Base-by-base conservation (phyloP, 1,140 invertebrate species). In the Psilanteris sp. region DNA sequence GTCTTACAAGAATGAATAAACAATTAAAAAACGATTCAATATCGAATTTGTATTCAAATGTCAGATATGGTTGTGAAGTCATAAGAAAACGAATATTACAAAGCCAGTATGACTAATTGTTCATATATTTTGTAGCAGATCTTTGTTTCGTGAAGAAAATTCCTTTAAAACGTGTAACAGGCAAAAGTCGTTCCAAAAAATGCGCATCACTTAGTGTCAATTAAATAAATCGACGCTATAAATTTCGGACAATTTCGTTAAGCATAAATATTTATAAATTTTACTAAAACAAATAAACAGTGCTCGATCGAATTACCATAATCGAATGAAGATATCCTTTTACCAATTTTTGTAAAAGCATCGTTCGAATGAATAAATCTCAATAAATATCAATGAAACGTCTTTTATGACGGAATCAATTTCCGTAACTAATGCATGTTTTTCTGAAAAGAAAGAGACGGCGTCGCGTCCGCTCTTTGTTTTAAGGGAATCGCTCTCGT, bases 241-340 rank as follows among this genome's bases (percentile, higher is more conserved):
- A 15, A 20, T 36, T 15, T 44, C 11, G 26, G 4, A 3, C 26
- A 16, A 36, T 26, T 18, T 36, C 6, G 2, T 8, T 7, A 1
- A 6, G n/a, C 22, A 43, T 52, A 18, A 64, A 64, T 64, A 43
- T 66, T 43, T 36, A 46, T 67, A 54, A 32, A 36, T 55, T 55
- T n/a, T 22, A 32, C 18, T 34, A 39, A 71, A 54, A 62, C 55
- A 70, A 70, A 70, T 20, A 61, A 48, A 59, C 36, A 16, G 4
- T 3, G 1, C 15, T 9, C 5, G 22, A 46, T 39, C 18, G 13
- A 22, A 71, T 61, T 61, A 71, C 55, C 37, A 72, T 62, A 62
- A 52, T 43, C 14, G 43, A 62, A 72, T 62, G 32, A 55, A 62
- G 46, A 55, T 72, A 62, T 62, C 18, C 39, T 54, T 72, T 62